These are phyloP conservation scores for Spea hammondii DNA, from an alignment of 2,797 vertebrate species.

Conservation along the genomic window DNA sequence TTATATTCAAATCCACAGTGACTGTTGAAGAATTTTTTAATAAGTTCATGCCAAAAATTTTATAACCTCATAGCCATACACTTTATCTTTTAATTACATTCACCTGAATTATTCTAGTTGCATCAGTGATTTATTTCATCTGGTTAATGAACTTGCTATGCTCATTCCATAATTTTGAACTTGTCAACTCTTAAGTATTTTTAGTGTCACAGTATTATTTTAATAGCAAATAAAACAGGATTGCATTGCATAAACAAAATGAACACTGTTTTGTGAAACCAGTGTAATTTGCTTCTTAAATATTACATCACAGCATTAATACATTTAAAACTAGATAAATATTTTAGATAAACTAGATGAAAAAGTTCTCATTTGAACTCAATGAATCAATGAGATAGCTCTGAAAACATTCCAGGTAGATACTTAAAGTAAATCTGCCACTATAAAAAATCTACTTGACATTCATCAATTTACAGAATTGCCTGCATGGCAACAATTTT, in stretches of 20 bases:
- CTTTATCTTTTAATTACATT: slow-evolving; percentile 61
- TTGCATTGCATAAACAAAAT: not conserved
- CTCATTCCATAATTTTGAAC: slow-evolving; percentile 35
- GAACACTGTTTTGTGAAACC: not conserved
- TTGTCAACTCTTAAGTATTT: slow-evolving; percentile 27
- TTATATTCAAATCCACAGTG: slow-evolving; percentile 60
- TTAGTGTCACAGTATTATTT: slow-evolving; percentile 50
- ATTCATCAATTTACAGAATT: too few species aligned
- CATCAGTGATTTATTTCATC: slow-evolving; percentile 56
- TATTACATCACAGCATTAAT: slow-evolving; percentile 18
- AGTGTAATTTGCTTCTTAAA: not conserved
- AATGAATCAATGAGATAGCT: not conserved
- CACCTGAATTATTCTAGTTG: slow-evolving; percentile 57
- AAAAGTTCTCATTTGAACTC: not conserved
- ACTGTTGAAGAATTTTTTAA: slow-evolving; percentile 62
- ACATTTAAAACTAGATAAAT: not conserved
- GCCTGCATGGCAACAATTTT: too few species aligned
- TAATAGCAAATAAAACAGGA: slow-evolving; percentile 34
- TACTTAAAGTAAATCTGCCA: too few species aligned
- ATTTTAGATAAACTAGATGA: not conserved
- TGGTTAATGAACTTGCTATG: slow-evolving; percentile 42
- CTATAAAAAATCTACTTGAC: too few species aligned
- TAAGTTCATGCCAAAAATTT: slow-evolving; percentile 60
- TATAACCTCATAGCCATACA: slow-evolving; percentile 56
- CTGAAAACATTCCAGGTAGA: too few species aligned